Conservation (phyloP, 2,888 invertebrate species). For the Liposcelis brunnea region DNA sequence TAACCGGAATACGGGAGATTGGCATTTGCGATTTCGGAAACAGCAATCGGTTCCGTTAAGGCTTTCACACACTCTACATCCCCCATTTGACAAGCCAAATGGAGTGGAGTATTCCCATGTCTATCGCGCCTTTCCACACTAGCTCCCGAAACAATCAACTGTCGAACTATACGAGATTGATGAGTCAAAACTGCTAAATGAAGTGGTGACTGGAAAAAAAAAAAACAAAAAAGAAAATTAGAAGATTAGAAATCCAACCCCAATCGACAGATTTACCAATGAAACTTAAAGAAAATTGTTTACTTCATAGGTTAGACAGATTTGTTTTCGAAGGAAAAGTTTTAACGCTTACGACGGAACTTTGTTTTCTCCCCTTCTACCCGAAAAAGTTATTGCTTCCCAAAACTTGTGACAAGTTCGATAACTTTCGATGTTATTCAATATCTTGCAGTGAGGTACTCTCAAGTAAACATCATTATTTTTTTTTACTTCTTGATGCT, state of each 20-base stretch:
- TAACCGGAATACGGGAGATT: constrained; percentile 20
- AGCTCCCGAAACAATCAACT: constrained; percentile 67
- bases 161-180: constrained; percentile 54
- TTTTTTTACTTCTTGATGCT: no score
- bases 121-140: constrained; percentile 42
- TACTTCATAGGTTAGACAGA: background rate
- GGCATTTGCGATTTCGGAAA: constrained; percentile 26
- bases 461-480: no score
- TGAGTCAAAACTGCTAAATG: constrained; percentile 69
- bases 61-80: constrained; percentile 53
- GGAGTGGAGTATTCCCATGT: constrained; percentile 71
- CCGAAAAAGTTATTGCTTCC: no score
- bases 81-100: constrained; percentile 58
- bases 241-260: no score
- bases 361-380: background rate
- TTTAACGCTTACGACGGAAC: constrained; percentile 8
- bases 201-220: constrained; percentile 43
- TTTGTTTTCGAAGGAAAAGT: constrained; percentile 5
- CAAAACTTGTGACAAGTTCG: no score
- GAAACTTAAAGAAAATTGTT: constrained; percentile 5
- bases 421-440: no score
- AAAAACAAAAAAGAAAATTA: constrained; percentile 13
- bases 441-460: no score
- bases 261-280: no score
- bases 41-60: constrained; percentile 46